phyloP scores from a whole-genome alignment of 2,113 vertebrate genomes.

The rabbit (Oryctolagus cuniculus) region mOryCun1.1 NC_091448.1:8181501-8182000 shows the following conservation, averaged over 20 bases:
- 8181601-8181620: slow-evolving; percentile 42
- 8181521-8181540: neutral
- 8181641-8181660: slow-evolving; percentile 44
- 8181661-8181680: slow-evolving; percentile 67
- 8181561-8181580: neutral
- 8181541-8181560: neutral
- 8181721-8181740: slow-evolving; percentile 55
- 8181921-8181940: neutral
- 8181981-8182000: slow-evolving; percentile 13
- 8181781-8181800: slow-evolving; percentile 72
- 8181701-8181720: slow-evolving; percentile 39
- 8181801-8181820: slow-evolving; percentile 45
- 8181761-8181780: slow-evolving; percentile 72
- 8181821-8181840: neutral
- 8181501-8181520: neutral
- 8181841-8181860: slow-evolving; percentile 1
- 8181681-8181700: slow-evolving; percentile 62
- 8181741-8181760: slow-evolving; percentile 55
- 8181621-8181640: slow-evolving; percentile 46
- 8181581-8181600: neutral
- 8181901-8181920: neutral
- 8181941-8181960: neutral
- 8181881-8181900: neutral
- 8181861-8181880: slow-evolving; percentile 34
- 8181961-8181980: neutral